Conservation (phyloP, 2,113 vertebrate species). For the Ibidorhyncha struthersii region DNA sequence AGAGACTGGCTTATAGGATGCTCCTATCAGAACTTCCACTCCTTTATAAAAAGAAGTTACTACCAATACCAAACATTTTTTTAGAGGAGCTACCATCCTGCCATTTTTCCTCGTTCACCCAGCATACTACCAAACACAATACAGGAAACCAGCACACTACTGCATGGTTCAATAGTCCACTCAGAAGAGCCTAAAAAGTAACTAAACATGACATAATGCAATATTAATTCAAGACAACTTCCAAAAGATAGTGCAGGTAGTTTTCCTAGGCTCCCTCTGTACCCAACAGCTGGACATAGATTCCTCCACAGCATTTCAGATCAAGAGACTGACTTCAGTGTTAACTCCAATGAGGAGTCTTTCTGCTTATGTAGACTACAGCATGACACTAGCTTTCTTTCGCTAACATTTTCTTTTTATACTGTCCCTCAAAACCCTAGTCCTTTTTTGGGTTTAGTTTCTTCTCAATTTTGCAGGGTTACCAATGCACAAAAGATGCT, state of each 20-base stretch:
- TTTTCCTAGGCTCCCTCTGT: not conserved
- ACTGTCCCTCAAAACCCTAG: not conserved
- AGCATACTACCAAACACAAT: not conserved
- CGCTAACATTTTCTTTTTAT: not conserved
- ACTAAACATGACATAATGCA: not conserved
- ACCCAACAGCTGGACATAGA: not conserved
- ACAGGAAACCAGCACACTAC: not conserved
- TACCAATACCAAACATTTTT: not conserved
- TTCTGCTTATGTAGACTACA: not conserved
- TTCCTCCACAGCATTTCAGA: not conserved
- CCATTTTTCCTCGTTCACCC: not conserved
- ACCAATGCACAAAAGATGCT: not conserved
- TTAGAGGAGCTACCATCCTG: not conserved
- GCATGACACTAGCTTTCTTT: not conserved
- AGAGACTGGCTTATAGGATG: not conserved
- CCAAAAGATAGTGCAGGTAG: not conserved
- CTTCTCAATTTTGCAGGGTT: not conserved
- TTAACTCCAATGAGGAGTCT: fast-evolving
- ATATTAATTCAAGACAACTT: not conserved
- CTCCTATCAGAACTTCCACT: not conserved
- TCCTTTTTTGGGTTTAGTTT: not conserved
- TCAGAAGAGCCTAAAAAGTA: not conserved
- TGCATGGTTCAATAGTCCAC: not conserved
- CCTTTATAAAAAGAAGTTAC: not conserved
- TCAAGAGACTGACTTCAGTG: not conserved